These are phyloP conservation scores for Tipula lateralis DNA, from an alignment of 2,888 invertebrate species.

Conservation along the genomic window DNA sequence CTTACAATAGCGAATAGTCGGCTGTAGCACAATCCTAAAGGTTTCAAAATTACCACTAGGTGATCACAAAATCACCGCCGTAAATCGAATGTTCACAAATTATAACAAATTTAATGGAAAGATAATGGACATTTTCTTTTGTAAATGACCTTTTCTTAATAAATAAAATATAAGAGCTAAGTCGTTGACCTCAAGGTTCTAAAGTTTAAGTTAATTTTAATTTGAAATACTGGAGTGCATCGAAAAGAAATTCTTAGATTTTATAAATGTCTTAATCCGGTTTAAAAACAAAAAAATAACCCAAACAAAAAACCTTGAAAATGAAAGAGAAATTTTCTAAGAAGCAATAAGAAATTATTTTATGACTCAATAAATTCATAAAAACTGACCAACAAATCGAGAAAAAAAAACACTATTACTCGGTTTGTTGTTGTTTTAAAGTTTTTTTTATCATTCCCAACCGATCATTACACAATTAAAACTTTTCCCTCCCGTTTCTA, in stretches of 20 bases:
- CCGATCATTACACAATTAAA: background rate
- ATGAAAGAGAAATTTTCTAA: constrained; percentile 24
- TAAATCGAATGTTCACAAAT: too few species aligned
- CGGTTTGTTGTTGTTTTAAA: background rate
- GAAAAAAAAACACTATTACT: background rate
- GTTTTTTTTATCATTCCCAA: background rate
- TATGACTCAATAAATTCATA: background rate
- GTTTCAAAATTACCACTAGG: too few species aligned
- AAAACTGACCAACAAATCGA: background rate
- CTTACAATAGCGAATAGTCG: too few species aligned
- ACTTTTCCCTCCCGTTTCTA: background rate
- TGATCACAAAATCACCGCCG: too few species aligned
- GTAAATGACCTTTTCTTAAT: too few species aligned
- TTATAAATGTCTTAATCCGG: background rate
- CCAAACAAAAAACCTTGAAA: background rate
- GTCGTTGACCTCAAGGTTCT: background rate
- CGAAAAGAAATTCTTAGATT: background rate
- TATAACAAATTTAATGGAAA: too few species aligned
- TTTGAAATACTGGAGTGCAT: background rate
- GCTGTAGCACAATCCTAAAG: too few species aligned
- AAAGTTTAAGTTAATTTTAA: background rate
- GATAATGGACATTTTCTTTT: too few species aligned
- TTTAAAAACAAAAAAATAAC: background rate
- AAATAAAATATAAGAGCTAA: background rate
- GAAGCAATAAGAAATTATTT: background rate